Conservation (phyloP, 2,888 invertebrate genomes). For the Clunio marinus region DNA sequence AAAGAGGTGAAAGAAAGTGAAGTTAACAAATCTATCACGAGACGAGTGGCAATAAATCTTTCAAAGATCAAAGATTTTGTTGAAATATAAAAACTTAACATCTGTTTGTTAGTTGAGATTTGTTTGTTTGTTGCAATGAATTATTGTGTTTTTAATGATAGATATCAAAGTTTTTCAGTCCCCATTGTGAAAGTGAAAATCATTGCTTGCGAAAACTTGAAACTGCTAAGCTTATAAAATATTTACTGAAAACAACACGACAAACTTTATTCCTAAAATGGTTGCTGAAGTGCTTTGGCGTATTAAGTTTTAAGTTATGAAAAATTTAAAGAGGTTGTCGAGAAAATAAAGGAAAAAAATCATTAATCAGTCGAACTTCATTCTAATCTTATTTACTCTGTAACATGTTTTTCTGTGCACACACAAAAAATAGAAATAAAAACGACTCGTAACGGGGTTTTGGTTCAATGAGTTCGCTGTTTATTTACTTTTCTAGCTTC, state of each 20-base stretch:
- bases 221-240: too few species aligned
- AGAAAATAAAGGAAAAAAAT: neutral
- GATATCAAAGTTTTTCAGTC: neutral
- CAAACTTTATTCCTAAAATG: too few species aligned
- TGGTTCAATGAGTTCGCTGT: neutral
- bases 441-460: neutral
- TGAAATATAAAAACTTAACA: too few species aligned
- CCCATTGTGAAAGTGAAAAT: constrained; percentile 18
- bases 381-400: neutral
- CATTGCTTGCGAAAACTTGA: neutral
- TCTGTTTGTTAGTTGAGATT: neutral
- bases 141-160: neutral
- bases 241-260: too few species aligned
- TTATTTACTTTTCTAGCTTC: neutral
- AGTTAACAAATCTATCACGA: too few species aligned
- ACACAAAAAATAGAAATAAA: neutral
- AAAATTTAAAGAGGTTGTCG: too few species aligned
- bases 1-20: too few species aligned
- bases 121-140: neutral
- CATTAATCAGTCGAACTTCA: neutral
- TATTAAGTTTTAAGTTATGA: too few species aligned
- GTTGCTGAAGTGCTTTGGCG: too few species aligned
- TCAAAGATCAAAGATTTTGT: too few species aligned
- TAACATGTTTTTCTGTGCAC: neutral
- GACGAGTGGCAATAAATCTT: too few species aligned